phyloP scores from a whole-genome alignment of 1,140 invertebrate species.

The Pseudomyrmex concolor region DNA sequence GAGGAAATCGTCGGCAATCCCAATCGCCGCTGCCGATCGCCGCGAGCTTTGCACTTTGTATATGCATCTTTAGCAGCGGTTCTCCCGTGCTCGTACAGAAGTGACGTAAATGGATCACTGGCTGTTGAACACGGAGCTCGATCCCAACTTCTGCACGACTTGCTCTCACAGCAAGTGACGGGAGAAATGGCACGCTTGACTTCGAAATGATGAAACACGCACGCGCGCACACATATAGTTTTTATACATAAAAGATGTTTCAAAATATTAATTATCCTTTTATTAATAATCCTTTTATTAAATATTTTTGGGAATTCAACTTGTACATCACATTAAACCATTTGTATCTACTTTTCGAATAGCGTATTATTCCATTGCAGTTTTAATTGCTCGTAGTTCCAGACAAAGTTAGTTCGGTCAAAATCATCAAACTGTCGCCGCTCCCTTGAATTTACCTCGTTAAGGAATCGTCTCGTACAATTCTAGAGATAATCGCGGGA shows the following conservation, averaged over 20 bases:
- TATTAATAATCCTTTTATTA: too few relatives aligned
- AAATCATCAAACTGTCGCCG: neutral
- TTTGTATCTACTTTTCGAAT: neutral
- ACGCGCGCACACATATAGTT: too few relatives aligned
- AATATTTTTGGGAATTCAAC: neutral
- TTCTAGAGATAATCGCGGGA: conserved; percentile 24
- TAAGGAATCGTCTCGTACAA: conserved; percentile 16
- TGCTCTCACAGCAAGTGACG: neutral
- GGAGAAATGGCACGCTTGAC: neutral
- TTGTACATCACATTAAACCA: neutral
- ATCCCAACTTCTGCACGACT: neutral
- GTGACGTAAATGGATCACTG: conserved; percentile 42
- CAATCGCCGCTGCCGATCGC: conserved; percentile 49
- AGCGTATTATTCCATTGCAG: neutral
- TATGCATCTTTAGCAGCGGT: conserved; percentile 11
- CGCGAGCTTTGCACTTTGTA: conserved; percentile 37
- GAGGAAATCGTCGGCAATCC: conserved; percentile 42
- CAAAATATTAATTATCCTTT: too few relatives aligned
- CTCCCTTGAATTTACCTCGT: conserved; percentile 18
- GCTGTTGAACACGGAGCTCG: conserved; percentile 16
- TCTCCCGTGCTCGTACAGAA: conserved; percentile 4
- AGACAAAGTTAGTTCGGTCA: conserved; percentile 2
- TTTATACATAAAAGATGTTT: too few relatives aligned
- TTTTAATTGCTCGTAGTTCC: neutral
- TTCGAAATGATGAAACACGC: conserved; percentile 3